A percentile compares a stretch with the other conserved stretches of the same genome.
phyloP scores from a whole-genome alignment of 2,888 invertebrate species.

The Heteromurus nitidus region DNA sequence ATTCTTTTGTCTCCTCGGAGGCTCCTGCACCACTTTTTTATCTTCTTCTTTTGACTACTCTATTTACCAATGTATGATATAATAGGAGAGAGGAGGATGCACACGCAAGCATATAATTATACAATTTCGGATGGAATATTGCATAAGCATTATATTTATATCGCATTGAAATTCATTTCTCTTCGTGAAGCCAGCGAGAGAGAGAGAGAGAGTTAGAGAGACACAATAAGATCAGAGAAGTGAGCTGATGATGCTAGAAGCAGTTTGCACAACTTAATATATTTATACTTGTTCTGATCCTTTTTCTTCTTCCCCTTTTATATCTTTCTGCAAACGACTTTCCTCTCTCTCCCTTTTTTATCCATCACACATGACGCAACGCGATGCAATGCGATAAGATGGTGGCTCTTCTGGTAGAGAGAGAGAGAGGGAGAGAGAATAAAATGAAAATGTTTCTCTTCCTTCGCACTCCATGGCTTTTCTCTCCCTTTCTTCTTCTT shows the following conservation, averaged over 20 bases:
- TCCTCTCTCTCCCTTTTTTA: not conserved
- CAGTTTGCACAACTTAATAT: no score
- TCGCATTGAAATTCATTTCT: no score
- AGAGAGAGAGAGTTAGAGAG: no score
- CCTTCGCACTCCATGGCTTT: not conserved
- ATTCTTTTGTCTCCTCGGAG: constrained; percentile 36
- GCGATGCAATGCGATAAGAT: not conserved
- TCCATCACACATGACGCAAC: no score
- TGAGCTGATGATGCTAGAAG: no score
- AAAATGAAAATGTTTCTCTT: constrained; percentile 8
- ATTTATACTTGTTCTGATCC: no score
- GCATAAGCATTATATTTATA: no score
- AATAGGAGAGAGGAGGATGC: not conserved
- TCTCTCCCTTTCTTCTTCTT: not conserved
- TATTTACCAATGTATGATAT: not conserved
- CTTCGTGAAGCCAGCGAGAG: no score
- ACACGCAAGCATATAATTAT: no score
- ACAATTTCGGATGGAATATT: no score
- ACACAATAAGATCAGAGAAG: no score
- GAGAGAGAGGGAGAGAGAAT: not conserved
- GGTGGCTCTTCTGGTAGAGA: not conserved
- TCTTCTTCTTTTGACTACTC: not conserved
- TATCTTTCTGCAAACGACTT: constrained; percentile 21
- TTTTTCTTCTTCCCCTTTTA: constrained; percentile 5
- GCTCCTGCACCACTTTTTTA: not conserved